These are phyloP conservation scores for Unio delphinus DNA, from an alignment of 2,888 invertebrate species.

Conservation along the genomic window DNA sequence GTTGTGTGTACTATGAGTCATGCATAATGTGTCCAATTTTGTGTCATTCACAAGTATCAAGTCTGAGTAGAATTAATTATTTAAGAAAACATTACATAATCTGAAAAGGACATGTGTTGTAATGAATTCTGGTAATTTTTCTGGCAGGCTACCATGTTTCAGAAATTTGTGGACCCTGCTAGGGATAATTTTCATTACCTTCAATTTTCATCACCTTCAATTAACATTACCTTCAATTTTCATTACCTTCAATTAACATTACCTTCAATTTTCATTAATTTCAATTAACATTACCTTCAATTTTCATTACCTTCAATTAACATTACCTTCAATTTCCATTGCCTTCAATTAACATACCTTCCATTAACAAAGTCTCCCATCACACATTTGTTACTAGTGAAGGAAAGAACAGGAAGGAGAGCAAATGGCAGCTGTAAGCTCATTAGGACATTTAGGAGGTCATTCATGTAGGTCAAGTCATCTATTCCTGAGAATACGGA, in stretches of 20 bases:
- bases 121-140: not conserved
- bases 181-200: no score
- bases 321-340: no score
- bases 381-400: slow-evolving; percentile 83
- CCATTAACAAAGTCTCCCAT: slow-evolving; percentile 88
- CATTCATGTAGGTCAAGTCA: slow-evolving; percentile 86
- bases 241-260: no score
- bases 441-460: slow-evolving; percentile 88
- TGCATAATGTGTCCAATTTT: no score
- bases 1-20: no score
- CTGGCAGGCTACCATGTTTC: not conserved
- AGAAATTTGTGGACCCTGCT: not conserved
- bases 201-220: slow-evolving; percentile 51
- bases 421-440: slow-evolving; percentile 90
- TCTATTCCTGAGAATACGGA: slow-evolving; percentile 74
- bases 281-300: no score
- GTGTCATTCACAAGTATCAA: no score
- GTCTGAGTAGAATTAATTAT: no score
- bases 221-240: slow-evolving; percentile 73
- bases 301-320: no score
- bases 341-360: slow-evolving; percentile 40
- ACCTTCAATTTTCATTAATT: no score
- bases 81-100: no score
- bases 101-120: no score
- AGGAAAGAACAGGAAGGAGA: slow-evolving; percentile 87